Evolutionary conservation across 2,797 vertebrate species (phyloP).

Genomic region (Spinus pinus): DNA sequence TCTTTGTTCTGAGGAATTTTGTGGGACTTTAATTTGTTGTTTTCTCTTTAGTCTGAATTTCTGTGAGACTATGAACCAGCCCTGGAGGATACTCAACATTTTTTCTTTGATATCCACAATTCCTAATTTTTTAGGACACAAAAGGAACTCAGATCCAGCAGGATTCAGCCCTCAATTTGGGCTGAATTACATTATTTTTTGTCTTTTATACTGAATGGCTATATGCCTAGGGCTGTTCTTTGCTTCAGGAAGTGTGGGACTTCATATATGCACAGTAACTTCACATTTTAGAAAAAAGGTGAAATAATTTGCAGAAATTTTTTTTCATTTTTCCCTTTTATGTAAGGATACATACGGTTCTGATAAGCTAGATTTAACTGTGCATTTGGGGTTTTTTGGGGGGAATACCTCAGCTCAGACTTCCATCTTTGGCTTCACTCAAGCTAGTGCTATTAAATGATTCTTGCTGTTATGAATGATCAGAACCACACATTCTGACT

Average conservation of each 20-base stretch:
- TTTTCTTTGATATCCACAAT: neutral
- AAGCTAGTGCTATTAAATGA: neutral
- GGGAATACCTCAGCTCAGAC: neutral
- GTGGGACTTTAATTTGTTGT: neutral
- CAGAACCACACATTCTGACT: neutral
- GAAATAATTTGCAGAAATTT: neutral
- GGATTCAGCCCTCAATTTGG: neutral
- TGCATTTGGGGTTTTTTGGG: rapidly evolving
- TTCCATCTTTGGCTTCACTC: neutral
- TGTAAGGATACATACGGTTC: neutral
- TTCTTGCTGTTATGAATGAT: neutral
- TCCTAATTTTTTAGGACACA: neutral
- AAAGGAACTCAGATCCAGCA: neutral
- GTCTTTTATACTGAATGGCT: neutral
- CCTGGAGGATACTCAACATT: neutral
- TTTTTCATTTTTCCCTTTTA: neutral
- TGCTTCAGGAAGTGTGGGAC: neutral
- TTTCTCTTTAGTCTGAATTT: constrained; percentile 22
- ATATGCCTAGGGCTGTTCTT: neutral
- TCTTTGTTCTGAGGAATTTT: neutral
- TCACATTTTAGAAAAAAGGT: neutral
- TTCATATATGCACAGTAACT: neutral
- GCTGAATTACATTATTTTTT: neutral
- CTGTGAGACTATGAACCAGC: neutral
- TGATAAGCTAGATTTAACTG: neutral